Conservation (phyloP, 1,140 invertebrate genomes). For the Helicorthomorpha holstii region DNA sequence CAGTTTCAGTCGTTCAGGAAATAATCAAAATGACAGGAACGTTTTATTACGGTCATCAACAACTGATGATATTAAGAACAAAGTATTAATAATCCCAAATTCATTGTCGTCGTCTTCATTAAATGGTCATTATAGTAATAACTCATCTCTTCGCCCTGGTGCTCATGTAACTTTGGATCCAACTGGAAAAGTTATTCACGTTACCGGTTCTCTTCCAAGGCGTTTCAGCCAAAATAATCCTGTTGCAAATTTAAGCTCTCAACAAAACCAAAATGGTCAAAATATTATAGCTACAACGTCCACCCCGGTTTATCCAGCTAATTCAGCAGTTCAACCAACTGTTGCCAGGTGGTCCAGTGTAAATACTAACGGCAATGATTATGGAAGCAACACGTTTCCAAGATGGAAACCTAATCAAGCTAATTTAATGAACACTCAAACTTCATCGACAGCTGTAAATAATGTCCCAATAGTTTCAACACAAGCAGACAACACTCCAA, state of each 20-base stretch:
- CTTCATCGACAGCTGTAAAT: background rate
- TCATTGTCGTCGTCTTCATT: no score
- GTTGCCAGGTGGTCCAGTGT: background rate
- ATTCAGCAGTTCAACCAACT: background rate
- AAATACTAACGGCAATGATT: background rate
- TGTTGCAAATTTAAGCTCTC: background rate
- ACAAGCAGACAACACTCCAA: background rate
- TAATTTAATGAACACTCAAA: background rate
- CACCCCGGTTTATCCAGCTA: background rate
- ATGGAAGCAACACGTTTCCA: slow-evolving; percentile 4
- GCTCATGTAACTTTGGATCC: slow-evolving; percentile 15
- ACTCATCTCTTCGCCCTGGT: no score
- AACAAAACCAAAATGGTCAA: background rate
- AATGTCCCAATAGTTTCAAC: background rate
- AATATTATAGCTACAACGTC: background rate
- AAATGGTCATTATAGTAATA: no score
- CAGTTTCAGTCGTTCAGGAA: background rate
- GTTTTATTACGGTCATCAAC: no score
- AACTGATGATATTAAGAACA: no score
- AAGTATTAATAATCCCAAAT: no score
- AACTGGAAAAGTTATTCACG: slow-evolving; percentile 14
- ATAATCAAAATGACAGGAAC: background rate
- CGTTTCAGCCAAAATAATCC: background rate
- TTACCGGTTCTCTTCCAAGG: slow-evolving; percentile 13
- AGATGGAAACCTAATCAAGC: background rate